Percentiles rank a stretch among this genome's conserved stretches.
Evolutionary conservation across 2,113 vertebrate species (phyloP).

Genomic region (Psilopsiagon aymara): DNA sequence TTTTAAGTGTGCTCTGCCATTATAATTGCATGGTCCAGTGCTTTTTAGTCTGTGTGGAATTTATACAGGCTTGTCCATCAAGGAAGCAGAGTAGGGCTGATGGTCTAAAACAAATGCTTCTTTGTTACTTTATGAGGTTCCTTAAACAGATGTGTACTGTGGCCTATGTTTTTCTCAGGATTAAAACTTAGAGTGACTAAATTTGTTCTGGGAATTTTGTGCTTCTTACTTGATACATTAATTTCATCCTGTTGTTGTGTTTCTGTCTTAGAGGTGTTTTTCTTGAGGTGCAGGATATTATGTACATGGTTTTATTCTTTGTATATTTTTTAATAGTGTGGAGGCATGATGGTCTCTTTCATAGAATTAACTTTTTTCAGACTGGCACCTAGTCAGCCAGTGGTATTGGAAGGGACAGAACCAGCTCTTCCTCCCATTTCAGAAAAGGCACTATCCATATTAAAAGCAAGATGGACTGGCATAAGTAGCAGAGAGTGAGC

Average conservation of each 20-base stretch:
- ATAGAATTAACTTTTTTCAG: not conserved
- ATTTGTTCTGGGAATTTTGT: not conserved
- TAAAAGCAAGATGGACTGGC: not conserved
- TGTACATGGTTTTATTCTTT: not conserved
- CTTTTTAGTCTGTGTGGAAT: constrained; percentile 30
- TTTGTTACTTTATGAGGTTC: constrained; percentile 17
- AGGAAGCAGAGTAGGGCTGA: not conserved
- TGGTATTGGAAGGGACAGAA: not conserved
- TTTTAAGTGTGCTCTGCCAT: not conserved
- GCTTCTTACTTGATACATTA: not conserved
- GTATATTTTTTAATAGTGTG: not conserved
- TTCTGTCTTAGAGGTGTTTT: not conserved
- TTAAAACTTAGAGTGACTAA: not conserved
- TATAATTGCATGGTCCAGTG: constrained; percentile 22
- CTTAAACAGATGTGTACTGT: not conserved
- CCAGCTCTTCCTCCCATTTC: not conserved
- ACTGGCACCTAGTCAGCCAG: not conserved
- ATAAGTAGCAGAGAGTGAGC: not conserved
- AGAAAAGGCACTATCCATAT: not conserved
- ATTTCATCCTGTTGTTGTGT: not conserved
- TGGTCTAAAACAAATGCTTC: not conserved
- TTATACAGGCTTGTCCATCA: not conserved
- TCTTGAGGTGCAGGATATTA: not conserved
- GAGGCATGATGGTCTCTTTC: not conserved
- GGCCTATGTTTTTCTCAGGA: not conserved